Evolutionary conservation across 2,888 invertebrate genomes (phyloP).

Genomic region (Chrysomela aeneicollis): DNA sequence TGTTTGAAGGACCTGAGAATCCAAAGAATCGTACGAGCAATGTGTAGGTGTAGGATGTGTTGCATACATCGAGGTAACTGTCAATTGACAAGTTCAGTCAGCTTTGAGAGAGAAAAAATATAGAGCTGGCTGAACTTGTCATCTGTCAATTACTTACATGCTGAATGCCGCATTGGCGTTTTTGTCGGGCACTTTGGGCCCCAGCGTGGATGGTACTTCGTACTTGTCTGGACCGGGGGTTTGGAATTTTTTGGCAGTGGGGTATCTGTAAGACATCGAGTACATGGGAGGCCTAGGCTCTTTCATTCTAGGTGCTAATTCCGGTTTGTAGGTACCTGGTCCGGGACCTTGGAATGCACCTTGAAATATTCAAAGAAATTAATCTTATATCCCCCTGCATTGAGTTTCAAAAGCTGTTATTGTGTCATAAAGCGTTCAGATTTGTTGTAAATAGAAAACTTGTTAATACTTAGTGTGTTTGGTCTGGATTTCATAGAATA

Average conservation of each 20-base stretch:
- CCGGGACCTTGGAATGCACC: constrained; percentile 64
- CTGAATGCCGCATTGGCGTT: constrained; percentile 62
- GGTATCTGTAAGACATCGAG: constrained; percentile 64
- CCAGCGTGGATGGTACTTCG: constrained; percentile 62
- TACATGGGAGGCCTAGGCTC: constrained; percentile 68
- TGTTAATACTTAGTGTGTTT: constrained; percentile 41
- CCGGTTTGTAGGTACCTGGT: constrained; percentile 71
- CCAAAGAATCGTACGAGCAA: too few species aligned
- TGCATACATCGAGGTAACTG: too few species aligned
- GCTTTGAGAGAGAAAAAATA: too few species aligned
- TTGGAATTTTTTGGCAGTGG: constrained; percentile 42
- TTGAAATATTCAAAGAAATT: constrained; percentile 40
- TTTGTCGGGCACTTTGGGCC: constrained; percentile 65
- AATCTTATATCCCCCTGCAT: too few species aligned
- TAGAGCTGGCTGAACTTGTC: too few species aligned
- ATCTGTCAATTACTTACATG: constrained; percentile 56
- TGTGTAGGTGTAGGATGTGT: too few species aligned
- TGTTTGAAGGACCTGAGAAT: constrained; percentile 34
- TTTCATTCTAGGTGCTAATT: constrained; percentile 65
- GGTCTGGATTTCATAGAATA: constrained; percentile 58
- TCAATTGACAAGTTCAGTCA: too few species aligned
- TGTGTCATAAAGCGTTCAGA: neutral
- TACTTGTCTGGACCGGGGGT: constrained; percentile 73
- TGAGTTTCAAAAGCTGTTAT: constrained; percentile 1
- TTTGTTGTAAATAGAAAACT: constrained; percentile 6